phyloP scores from a whole-genome alignment of 2,797 vertebrate species.

The Brotogeris chrysoptera region DNA sequence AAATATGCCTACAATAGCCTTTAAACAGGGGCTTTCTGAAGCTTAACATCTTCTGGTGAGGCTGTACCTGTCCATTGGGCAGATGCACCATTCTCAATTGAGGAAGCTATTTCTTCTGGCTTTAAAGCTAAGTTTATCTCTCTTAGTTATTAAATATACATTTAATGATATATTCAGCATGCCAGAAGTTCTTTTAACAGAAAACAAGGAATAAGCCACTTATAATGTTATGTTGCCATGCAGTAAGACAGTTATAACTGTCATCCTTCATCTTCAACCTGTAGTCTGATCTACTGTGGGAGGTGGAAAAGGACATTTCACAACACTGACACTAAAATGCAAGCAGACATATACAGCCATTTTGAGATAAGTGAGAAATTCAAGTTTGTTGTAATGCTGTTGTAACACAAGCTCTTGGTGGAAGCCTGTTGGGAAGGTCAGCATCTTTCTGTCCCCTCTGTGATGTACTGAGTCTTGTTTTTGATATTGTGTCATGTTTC shows the following conservation, averaged over 20 bases:
- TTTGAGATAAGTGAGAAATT: background rate
- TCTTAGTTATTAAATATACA: background rate
- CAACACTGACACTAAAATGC: background rate
- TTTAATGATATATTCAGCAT: background rate
- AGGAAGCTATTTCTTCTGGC: background rate
- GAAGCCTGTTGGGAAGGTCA: background rate
- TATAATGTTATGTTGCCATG: background rate
- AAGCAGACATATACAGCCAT: background rate
- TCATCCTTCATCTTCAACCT: background rate
- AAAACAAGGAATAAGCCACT: background rate
- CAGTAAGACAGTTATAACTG: background rate
- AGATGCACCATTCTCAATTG: background rate
- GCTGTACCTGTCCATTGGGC: background rate
- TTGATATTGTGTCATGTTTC: background rate
- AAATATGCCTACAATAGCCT: background rate
- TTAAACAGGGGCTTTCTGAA: background rate
- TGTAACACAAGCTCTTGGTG: background rate
- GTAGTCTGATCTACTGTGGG: background rate
- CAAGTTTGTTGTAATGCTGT: background rate
- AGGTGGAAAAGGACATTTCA: background rate
- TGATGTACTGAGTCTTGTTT: background rate
- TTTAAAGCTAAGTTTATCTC: background rate
- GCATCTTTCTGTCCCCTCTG: background rate
- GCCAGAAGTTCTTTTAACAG: background rate
- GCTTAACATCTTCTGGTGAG: background rate